Percentiles rank a stretch among this genome's conserved stretches.
Conservation (phyloP, 1,140 invertebrate species). For the Ceratosolen fusciceps region DNA sequence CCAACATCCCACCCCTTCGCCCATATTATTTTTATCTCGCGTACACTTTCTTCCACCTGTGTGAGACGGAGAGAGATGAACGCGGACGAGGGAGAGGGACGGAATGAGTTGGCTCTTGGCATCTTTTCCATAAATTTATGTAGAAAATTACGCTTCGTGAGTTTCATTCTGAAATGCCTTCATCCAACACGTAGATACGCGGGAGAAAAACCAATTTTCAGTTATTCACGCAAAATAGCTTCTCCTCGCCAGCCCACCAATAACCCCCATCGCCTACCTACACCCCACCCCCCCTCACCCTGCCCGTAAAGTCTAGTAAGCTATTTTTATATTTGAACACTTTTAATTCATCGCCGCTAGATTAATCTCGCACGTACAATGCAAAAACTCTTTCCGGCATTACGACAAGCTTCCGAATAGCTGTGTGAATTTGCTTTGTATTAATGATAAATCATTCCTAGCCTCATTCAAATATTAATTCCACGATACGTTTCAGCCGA, state of each 20-base stretch:
- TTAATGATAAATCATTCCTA: not conserved
- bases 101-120: constrained; percentile 53
- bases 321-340: constrained; percentile 33
- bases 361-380: constrained; percentile 6
- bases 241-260: no score
- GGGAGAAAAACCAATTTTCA: constrained; percentile 49
- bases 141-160: constrained; percentile 50
- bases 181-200: constrained; percentile 43
- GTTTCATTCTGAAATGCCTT: constrained; percentile 51
- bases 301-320: not conserved
- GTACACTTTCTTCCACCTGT: constrained; percentile 57
- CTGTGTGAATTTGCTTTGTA: not conserved
- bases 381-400: not conserved
- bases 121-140: constrained; percentile 50
- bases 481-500: no score
- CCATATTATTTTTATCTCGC: constrained; percentile 63
- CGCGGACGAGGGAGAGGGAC: not conserved
- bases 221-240: constrained; percentile 46
- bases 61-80: constrained; percentile 9
- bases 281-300: no score
- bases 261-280: no score
- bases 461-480: not conserved
- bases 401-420: not conserved
- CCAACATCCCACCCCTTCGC: no score
- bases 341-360: constrained; percentile 35